A percentile compares a stretch with the other conserved stretches of the same genome.
phyloP scores from a whole-genome alignment of 2,113 vertebrate genomes.

The Callithrix jacchus region DNA sequence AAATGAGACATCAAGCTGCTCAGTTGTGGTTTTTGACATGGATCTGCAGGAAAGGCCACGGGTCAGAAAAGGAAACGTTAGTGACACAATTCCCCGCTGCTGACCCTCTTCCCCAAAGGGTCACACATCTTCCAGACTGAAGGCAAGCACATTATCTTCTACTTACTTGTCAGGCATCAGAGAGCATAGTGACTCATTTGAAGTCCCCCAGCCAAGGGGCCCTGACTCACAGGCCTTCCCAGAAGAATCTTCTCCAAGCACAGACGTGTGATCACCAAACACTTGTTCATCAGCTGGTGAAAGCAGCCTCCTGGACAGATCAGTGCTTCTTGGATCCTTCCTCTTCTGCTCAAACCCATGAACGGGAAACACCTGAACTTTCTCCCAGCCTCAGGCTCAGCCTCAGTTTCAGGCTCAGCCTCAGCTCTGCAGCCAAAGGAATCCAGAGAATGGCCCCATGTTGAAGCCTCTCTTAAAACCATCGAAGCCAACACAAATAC shows the following conservation, averaged over 20 bases:
- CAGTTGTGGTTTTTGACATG: background rate
- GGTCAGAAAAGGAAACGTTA: background rate
- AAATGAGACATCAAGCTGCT: background rate
- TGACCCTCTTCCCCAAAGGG: background rate
- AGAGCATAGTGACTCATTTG: slow-evolving; percentile 32
- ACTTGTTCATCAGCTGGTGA: background rate
- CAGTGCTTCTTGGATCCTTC: background rate
- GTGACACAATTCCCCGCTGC: background rate
- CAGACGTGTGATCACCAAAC: background rate
- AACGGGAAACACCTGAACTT: background rate
- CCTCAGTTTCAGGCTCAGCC: background rate
- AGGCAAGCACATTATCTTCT: background rate
- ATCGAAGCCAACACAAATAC: background rate
- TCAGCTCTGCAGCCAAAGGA: background rate
- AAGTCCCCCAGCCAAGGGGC: background rate
- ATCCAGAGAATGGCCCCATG: background rate
- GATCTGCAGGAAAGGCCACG: background rate
- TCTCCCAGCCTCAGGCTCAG: background rate
- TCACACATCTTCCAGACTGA: background rate
- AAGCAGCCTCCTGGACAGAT: background rate
- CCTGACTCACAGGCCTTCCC: slow-evolving; percentile 65
- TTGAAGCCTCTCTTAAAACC: background rate
- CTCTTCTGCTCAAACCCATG: background rate
- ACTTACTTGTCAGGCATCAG: background rate
- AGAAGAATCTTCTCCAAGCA: slow-evolving; percentile 34